Evolutionary conservation across 2,888 invertebrate genomes (phyloP).

Genomic region (Xestia rhomboidea): DNA sequence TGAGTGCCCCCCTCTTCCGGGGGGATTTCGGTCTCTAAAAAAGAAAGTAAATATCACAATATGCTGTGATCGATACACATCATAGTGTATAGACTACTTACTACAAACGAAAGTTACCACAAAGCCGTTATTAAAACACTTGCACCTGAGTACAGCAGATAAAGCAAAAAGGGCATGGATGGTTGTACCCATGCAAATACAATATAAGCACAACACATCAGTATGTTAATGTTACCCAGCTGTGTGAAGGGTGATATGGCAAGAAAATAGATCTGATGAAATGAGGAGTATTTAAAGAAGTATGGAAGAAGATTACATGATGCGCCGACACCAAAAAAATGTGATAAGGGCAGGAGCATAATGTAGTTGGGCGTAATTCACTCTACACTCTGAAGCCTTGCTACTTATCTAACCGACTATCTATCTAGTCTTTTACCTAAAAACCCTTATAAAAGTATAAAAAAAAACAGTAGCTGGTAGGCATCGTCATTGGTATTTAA

Average conservation of each 20-base stretch:
- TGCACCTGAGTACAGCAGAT: not conserved
- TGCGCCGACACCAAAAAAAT: not conserved
- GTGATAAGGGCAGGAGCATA: too few relatives aligned
- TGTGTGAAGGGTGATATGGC: too few relatives aligned
- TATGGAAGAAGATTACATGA: not conserved
- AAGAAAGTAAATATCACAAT: not conserved
- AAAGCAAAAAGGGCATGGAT: too few relatives aligned
- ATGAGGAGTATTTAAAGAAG: not conserved
- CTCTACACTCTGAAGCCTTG: not conserved
- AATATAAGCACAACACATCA: too few relatives aligned
- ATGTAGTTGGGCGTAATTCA: not conserved
- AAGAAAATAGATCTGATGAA: not conserved
- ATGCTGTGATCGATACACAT: not conserved
- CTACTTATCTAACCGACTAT: not conserved
- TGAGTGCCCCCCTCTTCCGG: too few relatives aligned
- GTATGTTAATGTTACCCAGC: too few relatives aligned
- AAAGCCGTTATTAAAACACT: not conserved
- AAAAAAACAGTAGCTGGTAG: not conserved
- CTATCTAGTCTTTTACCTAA: not conserved
- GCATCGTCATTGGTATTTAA: not conserved
- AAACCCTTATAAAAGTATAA: not conserved
- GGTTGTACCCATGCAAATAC: too few relatives aligned
- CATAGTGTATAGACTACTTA: not conserved
- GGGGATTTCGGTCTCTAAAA: too few relatives aligned
- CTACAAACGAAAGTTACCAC: not conserved